Base-by-base conservation (phyloP, 2,113 vertebrate species). In the Mungos mungo region DNA sequence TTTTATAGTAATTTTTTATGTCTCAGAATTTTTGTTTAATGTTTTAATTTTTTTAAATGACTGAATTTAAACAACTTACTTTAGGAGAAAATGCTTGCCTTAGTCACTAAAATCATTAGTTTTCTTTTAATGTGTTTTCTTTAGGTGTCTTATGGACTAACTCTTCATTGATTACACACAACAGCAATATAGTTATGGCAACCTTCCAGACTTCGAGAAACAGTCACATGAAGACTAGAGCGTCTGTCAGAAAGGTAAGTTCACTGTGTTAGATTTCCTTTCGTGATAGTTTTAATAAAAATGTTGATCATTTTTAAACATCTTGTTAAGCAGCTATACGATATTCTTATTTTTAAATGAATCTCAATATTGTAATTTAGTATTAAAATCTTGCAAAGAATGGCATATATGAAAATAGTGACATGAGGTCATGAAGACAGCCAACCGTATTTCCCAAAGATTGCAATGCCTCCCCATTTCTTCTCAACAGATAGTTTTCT, bases 181-280 rank as follows among this genome's bases (percentile, higher is more conserved):
- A 23, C 87, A 96, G 25, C 89, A 86, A 23, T 89, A 93, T 96
- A 97, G 96, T 94, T 76, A 99, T 99, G 99, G 99, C 99, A 31
- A 84, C 98, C 54, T 99, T 98, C 54, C 90, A 98, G 91, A 99
- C 98, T 93, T 98, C 99, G 94, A 99, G 98, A 98, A 98, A 99
- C 95, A 99, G 98, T 96, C 99, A 98, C 18, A 27, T 98, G 57
- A 99, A 99, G 98, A 98, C 99, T 85, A 99, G 98, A 97, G 90
- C 99, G 74, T 98, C 99, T n/a, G 95, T 99, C 83, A 99, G 99
- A 98, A 99, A 99, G 98, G 99, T 99, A 98, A 98, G 96, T 96
- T 87, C 68, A 54, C 12, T 71, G 1, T 80, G n/a, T 81, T 47
- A 72, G 31, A 19, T 88, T 94, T 25, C 7, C 76, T 88, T 96